phyloP scores from a whole-genome alignment of 2,113 vertebrate species.

The Sceloporus undulatus region DNA sequence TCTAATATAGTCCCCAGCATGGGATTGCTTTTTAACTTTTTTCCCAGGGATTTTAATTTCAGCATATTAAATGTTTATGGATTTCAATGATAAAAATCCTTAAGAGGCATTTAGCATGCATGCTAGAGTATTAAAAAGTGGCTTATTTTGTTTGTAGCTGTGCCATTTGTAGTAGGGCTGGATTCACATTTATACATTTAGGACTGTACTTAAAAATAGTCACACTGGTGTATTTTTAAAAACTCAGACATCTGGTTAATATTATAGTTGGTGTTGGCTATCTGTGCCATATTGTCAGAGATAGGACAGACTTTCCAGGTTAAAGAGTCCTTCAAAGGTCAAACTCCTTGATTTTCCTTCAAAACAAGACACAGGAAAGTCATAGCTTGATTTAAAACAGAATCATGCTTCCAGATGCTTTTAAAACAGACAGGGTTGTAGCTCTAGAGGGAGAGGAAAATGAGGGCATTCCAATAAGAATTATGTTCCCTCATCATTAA shows the following conservation, averaged over 20 bases:
- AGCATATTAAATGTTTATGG: conserved; percentile 61
- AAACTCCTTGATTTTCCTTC: too few species aligned
- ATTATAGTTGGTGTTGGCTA: conserved; percentile 51
- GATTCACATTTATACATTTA: conserved; percentile 23
- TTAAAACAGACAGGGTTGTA: too few species aligned
- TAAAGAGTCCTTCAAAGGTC: too few species aligned
- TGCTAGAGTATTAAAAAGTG: conserved; percentile 43
- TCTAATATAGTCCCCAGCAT: conserved; percentile 35
- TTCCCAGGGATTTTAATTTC: conserved; percentile 58
- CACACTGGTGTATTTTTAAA: neutral
- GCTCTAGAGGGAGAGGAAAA: too few species aligned
- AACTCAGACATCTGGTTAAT: conserved; percentile 30
- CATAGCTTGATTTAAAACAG: neutral
- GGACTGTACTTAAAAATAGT: conserved; percentile 2
- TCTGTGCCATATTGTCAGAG: conserved; percentile 9
- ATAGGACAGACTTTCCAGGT: too few species aligned
- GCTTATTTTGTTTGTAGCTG: conserved; percentile 53
- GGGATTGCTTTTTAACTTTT: neutral
- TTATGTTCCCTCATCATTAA: too few species aligned
- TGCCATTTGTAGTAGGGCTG: conserved; percentile 50
- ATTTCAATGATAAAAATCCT: conserved; percentile 57
- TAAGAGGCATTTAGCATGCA: conserved; percentile 51
- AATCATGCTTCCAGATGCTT: neutral
- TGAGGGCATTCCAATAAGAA: too few species aligned
- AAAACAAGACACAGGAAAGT: too few species aligned